Evolutionary conservation across 2,113 vertebrate genomes (phyloP).

Genomic region (Crotalus helleri): DNA sequence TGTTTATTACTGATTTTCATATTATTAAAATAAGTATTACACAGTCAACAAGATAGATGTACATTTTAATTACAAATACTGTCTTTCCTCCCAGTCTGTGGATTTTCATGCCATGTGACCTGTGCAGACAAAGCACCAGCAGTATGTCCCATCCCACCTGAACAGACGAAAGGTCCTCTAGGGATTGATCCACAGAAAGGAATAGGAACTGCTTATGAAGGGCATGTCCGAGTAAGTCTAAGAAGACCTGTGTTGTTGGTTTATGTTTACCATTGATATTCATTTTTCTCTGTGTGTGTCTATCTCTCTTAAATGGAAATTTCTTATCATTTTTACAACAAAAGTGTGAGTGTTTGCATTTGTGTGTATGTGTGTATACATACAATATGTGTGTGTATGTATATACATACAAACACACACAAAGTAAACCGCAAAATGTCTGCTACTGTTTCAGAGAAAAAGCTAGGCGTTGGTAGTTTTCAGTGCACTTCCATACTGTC

Average conservation of each 20-base stretch:
- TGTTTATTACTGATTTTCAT: not conserved
- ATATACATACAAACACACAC: too few species aligned
- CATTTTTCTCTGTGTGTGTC: not conserved
- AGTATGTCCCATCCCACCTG: conserved; percentile 90
- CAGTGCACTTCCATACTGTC: not conserved
- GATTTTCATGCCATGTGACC: conserved; percentile 96
- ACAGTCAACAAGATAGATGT: not conserved
- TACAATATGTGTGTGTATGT: too few species aligned
- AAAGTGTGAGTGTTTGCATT: not conserved
- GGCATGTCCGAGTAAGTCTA: conserved; percentile 87
- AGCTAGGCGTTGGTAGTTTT: not conserved
- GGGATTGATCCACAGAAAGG: conserved; percentile 96
- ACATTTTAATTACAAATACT: conserved; percentile 22
- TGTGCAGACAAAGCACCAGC: conserved; percentile 97
- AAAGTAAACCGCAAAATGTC: not conserved
- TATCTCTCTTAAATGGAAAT: too few species aligned
- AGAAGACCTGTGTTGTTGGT: not conserved
- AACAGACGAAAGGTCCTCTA: conserved; percentile 93
- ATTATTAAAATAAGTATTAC: not conserved
- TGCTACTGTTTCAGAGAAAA: not conserved
- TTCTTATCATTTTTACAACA: not conserved
- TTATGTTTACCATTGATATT: not conserved
- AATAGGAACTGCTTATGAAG: conserved; percentile 94
- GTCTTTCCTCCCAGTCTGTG: conserved; percentile 77
- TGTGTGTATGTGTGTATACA: too few species aligned